phyloP scores from a whole-genome alignment of 2,797 vertebrate genomes.

The Cynopterus sphinx region DNA sequence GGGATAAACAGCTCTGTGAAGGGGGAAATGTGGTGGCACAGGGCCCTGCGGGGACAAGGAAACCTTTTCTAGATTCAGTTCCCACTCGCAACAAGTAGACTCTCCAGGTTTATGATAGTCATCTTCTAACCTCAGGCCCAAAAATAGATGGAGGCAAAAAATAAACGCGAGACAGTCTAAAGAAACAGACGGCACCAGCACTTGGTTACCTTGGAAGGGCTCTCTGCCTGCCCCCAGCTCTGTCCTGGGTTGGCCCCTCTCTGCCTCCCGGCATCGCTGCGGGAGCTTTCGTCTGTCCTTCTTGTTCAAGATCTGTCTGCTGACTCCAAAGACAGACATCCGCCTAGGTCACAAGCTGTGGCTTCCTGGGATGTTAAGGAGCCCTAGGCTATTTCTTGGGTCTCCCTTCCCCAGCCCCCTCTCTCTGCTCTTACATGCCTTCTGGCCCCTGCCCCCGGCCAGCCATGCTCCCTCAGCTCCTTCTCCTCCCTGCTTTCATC shows the following conservation, averaged over 20 bases:
- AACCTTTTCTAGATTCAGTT: neutral
- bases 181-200: neutral
- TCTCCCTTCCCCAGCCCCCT: neutral
- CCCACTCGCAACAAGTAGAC: neutral
- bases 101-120: neutral
- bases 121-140: neutral
- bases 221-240: neutral
- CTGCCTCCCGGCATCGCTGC: neutral
- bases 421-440: neutral
- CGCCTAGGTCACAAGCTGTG: constrained; percentile 21
- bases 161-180: fast-evolving
- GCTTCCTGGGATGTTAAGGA: constrained; percentile 68
- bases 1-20: neutral
- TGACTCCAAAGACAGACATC: constrained; percentile 53
- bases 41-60: neutral
- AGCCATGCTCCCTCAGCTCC: constrained; percentile 67
- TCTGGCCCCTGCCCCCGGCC: neutral
- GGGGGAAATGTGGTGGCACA: neutral
- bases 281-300: neutral
- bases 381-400: neutral
- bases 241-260: neutral
- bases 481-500: constrained; percentile 63
- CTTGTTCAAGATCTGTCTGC: neutral
- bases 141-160: constrained; percentile 9
- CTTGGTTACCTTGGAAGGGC: neutral